phyloP scores from a whole-genome alignment of 2,888 invertebrate species.

The Candidula unifasciata region DNA sequence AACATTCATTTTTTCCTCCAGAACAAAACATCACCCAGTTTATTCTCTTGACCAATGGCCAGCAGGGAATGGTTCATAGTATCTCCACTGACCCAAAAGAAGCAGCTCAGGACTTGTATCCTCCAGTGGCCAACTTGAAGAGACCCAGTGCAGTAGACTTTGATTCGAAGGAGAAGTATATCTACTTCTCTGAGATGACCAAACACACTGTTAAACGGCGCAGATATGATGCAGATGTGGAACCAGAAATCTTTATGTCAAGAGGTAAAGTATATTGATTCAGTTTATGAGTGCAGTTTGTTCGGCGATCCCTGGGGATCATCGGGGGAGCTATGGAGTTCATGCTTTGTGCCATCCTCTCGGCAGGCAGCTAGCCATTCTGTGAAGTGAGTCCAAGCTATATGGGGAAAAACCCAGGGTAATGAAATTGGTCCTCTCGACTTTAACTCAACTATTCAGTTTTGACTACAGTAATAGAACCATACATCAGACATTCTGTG shows the following conservation, averaged over 20 bases:
- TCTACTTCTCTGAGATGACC: constrained; percentile 84
- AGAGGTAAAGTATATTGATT: constrained; percentile 48
- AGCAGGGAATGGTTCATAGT: constrained; percentile 86
- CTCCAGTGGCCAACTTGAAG: constrained; percentile 84
- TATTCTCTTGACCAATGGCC: constrained; percentile 83
- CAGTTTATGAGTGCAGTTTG: too few species aligned
- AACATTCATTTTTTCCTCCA: constrained; percentile 73
- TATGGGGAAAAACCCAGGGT: too few species aligned
- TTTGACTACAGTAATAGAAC: too few species aligned
- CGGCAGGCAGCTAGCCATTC: too few species aligned
- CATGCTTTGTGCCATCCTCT: too few species aligned
- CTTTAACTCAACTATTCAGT: too few species aligned
- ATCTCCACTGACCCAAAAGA: constrained; percentile 78
- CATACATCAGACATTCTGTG: too few species aligned
- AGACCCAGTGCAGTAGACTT: constrained; percentile 85
- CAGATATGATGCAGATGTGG: constrained; percentile 18
- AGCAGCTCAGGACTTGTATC: constrained; percentile 82
- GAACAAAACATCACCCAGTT: constrained; percentile 83
- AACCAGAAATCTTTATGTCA: constrained; percentile 42
- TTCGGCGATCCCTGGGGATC: too few species aligned
- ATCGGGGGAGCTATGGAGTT: too few species aligned
- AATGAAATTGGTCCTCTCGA: too few species aligned
- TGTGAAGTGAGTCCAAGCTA: too few species aligned
- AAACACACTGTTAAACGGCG: constrained; percentile 80
- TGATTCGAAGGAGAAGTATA: constrained; percentile 81